Evolutionary conservation across 23 tunicate species (phyloP).

Genomic region (Styela plicata): DNA sequence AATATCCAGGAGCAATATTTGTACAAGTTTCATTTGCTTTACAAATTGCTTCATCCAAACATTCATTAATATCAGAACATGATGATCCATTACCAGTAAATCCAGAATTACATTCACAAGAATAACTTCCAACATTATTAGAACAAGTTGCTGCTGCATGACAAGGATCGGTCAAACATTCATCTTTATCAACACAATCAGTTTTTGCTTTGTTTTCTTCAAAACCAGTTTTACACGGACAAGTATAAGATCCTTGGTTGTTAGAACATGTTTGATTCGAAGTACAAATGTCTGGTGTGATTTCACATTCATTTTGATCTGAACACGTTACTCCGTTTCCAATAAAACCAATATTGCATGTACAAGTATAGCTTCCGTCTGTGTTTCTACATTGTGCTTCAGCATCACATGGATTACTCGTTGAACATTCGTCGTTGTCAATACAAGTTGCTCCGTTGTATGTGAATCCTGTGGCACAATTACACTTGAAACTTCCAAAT

Average conservation of each 20-base stretch:
- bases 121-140: conserved; percentile 21
- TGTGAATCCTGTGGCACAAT: conserved; percentile 7
- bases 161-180: conserved; percentile 14
- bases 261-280: background rate
- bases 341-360: conserved; percentile 22
- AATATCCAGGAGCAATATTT: conserved; percentile 11
- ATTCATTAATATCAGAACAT: conserved; percentile 10
- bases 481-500: conserved; percentile 21
- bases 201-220: background rate
- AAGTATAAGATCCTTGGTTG: conserved; percentile 6
- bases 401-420: background rate
- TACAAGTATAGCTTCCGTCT: conserved; percentile 20
- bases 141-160: background rate
- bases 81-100: background rate
- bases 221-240: conserved; percentile 18
- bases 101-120: conserved; percentile 28
- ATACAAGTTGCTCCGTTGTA: conserved; percentile 19
- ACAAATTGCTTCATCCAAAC: conserved; percentile 3
- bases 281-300: background rate
- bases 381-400: conserved; percentile 12
- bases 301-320: conserved; percentile 25
- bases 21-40: conserved; percentile 15
- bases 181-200: conserved; percentile 23
- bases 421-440: conserved; percentile 28
- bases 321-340: conserved; percentile 16